Conservation (phyloP, 1,140 invertebrate species). For the Heliconius congener region DNA sequence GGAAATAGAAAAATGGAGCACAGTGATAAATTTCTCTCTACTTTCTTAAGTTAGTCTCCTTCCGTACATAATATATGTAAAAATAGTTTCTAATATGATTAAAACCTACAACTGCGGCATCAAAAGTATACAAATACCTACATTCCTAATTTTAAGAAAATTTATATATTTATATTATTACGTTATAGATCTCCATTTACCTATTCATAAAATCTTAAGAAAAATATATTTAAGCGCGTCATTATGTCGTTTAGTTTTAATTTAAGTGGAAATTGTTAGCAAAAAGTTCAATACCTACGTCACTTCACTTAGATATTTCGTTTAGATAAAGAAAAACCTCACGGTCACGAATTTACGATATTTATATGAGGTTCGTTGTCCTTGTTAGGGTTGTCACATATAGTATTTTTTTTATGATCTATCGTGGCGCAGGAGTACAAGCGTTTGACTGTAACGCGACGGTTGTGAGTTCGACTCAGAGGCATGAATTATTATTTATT, state of each 20-base stretch:
- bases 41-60: not conserved
- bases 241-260: not conserved
- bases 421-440: too few relatives aligned
- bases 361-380: slow-evolving; percentile 16
- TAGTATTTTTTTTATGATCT: not conserved
- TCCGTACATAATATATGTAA: too few relatives aligned
- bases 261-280: not conserved
- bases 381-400: slow-evolving; percentile 5
- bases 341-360: slow-evolving; percentile 8
- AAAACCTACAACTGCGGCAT: not conserved
- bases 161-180: too few relatives aligned
- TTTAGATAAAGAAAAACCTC: not conserved
- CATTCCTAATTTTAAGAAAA: too few relatives aligned
- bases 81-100: not conserved
- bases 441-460: too few relatives aligned
- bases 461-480: too few relatives aligned
- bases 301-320: not conserved
- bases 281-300: not conserved
- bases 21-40: not conserved
- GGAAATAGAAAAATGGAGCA: not conserved
- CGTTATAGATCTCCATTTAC: too few relatives aligned
- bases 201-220: not conserved
- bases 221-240: not conserved
- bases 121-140: too few relatives aligned
- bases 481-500: too few relatives aligned